phyloP scores from a whole-genome alignment of 2,113 vertebrate genomes.

The Ahaetulla prasina region DNA sequence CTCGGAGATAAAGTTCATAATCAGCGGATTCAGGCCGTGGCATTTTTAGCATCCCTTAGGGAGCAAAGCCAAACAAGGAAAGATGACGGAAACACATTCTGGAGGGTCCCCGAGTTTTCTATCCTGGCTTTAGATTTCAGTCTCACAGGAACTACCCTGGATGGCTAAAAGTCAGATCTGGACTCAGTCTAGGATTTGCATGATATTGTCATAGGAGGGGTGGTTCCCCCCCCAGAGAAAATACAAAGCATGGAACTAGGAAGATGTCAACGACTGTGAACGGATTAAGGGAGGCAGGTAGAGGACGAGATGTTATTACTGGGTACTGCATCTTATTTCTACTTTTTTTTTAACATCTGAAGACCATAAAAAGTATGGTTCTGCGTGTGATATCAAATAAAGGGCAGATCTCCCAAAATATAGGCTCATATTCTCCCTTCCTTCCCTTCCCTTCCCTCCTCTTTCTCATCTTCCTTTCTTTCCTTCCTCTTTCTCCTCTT shows the following conservation, averaged over 20 bases:
- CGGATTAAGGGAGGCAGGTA: neutral
- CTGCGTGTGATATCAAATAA: neutral
- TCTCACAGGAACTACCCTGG: neutral
- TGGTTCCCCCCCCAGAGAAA: too few species aligned
- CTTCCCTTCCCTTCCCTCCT: neutral
- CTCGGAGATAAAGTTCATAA: neutral
- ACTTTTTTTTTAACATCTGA: neutral
- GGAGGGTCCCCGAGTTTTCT: neutral
- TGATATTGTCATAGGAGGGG: neutral
- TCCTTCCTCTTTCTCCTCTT: too few species aligned
- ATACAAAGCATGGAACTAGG: neutral
- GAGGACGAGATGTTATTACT: neutral
- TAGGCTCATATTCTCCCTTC: neutral
- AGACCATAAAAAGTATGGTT: neutral
- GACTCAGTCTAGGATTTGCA: neutral
- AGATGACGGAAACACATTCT: neutral
- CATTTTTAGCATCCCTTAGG: neutral
- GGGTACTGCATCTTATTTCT: neutral
- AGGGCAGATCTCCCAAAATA: neutral
- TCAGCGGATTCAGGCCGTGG: neutral
- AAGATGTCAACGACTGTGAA: neutral
- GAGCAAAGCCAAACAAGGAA: neutral
- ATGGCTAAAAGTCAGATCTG: neutral
- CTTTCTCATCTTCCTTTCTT: too few species aligned
- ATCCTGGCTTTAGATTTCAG: neutral